Evolutionary conservation across 2,888 invertebrate species (phyloP).

Genomic region (Silvanus unidentatus): DNA sequence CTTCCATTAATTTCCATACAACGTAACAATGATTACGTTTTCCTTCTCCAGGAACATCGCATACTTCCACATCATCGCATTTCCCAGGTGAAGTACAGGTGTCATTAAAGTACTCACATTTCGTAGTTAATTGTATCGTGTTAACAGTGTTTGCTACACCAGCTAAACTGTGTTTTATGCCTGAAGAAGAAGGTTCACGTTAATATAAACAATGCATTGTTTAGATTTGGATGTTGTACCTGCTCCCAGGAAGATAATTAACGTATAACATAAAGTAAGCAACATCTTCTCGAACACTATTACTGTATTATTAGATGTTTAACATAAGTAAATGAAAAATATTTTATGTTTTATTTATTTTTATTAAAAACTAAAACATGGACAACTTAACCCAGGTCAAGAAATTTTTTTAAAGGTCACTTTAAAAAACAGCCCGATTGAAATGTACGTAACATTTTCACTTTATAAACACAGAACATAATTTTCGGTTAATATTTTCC

Average conservation of each 20-base stretch:
- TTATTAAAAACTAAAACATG: slow-evolving; percentile 29
- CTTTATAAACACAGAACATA: slow-evolving; percentile 3
- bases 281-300: slow-evolving; percentile 9
- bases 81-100: slow-evolving; percentile 48
- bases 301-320: slow-evolving; percentile 3
- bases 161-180: slow-evolving; percentile 9
- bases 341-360: slow-evolving; percentile 25
- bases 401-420: slow-evolving; percentile 22
- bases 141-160: slow-evolving; percentile 28
- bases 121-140: slow-evolving; percentile 53
- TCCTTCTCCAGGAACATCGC: slow-evolving; percentile 52
- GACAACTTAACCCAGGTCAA: slow-evolving; percentile 36
- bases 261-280: not conserved
- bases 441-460: not conserved
- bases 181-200: slow-evolving; percentile 1
- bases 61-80: slow-evolving; percentile 56
- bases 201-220: too few relatives aligned
- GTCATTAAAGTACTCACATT: slow-evolving; percentile 68
- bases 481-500: not conserved
- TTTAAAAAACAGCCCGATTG: not conserved
- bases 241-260: not conserved
- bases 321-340: slow-evolving; percentile 12
- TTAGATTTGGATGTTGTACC: too few relatives aligned
- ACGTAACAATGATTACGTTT: slow-evolving; percentile 80
- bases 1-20: slow-evolving; percentile 68